Evolutionary conservation across 2,888 invertebrate genomes (phyloP).

Genomic region (Nemoura dubitans): DNA sequence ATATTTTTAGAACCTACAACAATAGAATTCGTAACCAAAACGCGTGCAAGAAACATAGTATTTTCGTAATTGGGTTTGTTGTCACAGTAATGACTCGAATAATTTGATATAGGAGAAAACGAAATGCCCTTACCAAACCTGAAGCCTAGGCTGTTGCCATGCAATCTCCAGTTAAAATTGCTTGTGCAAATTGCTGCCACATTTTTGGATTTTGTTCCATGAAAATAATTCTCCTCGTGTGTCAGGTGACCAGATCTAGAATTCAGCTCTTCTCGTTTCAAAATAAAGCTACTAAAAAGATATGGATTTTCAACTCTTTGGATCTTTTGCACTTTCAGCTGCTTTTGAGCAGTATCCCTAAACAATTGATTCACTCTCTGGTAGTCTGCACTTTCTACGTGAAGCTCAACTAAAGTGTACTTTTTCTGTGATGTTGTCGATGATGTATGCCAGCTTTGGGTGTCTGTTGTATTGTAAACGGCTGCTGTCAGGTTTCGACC

Average conservation of each 20-base stretch:
- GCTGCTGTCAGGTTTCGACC: no score
- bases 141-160: constrained; percentile 16
- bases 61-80: constrained; percentile 45
- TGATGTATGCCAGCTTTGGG: no score
- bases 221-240: neutral
- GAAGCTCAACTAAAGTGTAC: no score
- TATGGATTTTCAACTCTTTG: constrained; percentile 25
- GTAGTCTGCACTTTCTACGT: no score
- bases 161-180: constrained; percentile 26
- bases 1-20: constrained; percentile 52
- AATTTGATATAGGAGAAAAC: constrained; percentile 19
- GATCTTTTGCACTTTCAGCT: neutral
- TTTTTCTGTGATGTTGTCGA: no score
- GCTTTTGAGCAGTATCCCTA: neutral
- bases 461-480: no score
- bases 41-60: constrained; percentile 54
- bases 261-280: constrained; percentile 9
- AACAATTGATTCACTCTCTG: neutral
- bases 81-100: constrained; percentile 35
- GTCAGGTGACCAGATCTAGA: neutral
- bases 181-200: constrained; percentile 16
- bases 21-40: constrained; percentile 51
- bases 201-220: constrained; percentile 19
- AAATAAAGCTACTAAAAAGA: neutral
- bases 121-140: constrained; percentile 27